Evolutionary conservation across 2,888 invertebrate genomes (phyloP), one percentile per base, ranked within the genome.

Genomic region (Glomeris marginata): DNA sequence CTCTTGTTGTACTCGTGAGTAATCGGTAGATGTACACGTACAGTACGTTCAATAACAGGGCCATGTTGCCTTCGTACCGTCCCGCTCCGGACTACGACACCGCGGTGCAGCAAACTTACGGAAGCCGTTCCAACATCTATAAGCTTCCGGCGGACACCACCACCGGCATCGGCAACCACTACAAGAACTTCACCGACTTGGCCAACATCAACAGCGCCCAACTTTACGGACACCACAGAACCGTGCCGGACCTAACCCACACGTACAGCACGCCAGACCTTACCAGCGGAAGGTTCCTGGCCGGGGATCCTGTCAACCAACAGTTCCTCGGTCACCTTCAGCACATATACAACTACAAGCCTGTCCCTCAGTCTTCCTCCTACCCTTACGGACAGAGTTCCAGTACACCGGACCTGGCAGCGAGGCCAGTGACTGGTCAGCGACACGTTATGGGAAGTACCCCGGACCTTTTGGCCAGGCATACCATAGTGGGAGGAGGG

Each of bases 41-140:
- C 48, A 52, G 18, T 22, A 44, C 8, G 28, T 28, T 28, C n/a
- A n/a, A 28, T 28, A 28, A 28, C n/a, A 50, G 50, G 43, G 53
- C 53, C 11, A 37, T 57, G 1, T 55, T 66, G 22, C 69, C 70
- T 1, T 61, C 65, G 1, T 71, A 71, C 58, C 58, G 92, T 2
- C 85, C 85, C 1, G 88, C 91, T 1, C 94, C 95, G 0, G 92
- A 92, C 69, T 95, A 95, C 67, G 91, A 92, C 64, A 87, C 88
- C 0, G 91, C 92, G 13, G 75, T 94, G 53, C 84, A 85, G 64
- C 81, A 85, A 60, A 87, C 87, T 64, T 69, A 63, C 55, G 60
- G 59, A 10, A 59, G 57, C 28, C 28, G 28, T 8, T 28, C 28
- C 4, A 3, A 28, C 28, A 3, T 28, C 8, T 28, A 28, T 8